Base-by-base conservation (phyloP, 2,113 vertebrate genomes). In the Mesoclemmys tuberculata region DNA sequence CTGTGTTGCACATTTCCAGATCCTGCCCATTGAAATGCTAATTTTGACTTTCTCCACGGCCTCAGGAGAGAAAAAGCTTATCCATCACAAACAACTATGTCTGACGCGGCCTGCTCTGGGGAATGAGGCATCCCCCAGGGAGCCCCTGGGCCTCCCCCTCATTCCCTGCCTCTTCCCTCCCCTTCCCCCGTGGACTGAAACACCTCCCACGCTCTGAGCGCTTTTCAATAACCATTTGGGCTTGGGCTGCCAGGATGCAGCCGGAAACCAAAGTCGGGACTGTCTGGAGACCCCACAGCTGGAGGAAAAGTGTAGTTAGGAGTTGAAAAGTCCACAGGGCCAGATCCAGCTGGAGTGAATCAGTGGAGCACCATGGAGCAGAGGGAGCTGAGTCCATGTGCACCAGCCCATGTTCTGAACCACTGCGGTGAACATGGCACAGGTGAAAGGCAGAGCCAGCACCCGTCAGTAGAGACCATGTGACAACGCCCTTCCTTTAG, bases 151-250 rank as follows among this genome's bases (percentile, higher is more conserved):
- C 3, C 26, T 46, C 19, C 22, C 21, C 46, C 29, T 14, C 46
- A 29, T 35, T 48, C 31, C 21, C 48, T 14, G 31, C 12, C 5
- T 81, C 19, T 29, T 56, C 41, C 26, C 46, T 21, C 18, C 8
- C 85, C 24, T 19, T 29, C 41, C 13, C 10, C 10, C 5, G 0
- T 0, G 22, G 64, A 77, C 10, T 49, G n/a, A n/a, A 35, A 21
- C 1, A 0, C 58, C 5, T 48, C 74, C 31, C 0, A 2, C 21
- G 21, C 41, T 5, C 4, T 48, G 2, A 12, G 41, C 5, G 48
- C 46, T 4, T 71, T 22, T 21, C 64, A 10, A 38, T 5, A 38
- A 38, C 61, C 4, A 35, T 68, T n/a, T 5, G n/a, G 35, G 64
- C n/a, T n/a, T 19, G 29, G 64, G 64, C 64, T 61, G 56, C 31